Conservation (phyloP, 2,113 vertebrate genomes). For the Eulemur macaco region DNA sequence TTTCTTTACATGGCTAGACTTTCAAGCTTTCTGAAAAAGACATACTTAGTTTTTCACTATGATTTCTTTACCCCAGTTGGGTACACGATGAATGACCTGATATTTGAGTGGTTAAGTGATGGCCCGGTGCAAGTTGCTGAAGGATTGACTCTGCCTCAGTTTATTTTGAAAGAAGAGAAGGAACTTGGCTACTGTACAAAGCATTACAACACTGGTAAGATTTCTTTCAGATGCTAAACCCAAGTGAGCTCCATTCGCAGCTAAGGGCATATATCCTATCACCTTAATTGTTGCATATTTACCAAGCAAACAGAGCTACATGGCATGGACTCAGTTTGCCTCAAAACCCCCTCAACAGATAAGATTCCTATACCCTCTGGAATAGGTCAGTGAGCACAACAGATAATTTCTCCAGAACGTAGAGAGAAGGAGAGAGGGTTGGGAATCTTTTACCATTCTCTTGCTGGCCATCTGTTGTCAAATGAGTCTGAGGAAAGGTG, state of each 20-base stretch:
- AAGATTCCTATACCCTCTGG: neutral
- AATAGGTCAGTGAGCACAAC: neutral
- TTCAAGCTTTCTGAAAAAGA: slow-evolving; percentile 17
- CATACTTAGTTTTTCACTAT: slow-evolving; percentile 26
- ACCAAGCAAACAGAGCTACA: neutral
- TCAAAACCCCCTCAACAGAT: neutral
- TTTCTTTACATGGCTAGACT: slow-evolving; percentile 12
- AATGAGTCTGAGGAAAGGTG: neutral
- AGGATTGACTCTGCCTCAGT: slow-evolving; percentile 96
- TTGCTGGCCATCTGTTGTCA: neutral
- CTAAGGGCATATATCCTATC: neutral
- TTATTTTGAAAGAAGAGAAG: slow-evolving; percentile 97
- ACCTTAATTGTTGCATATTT: neutral
- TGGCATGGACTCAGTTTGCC: neutral
- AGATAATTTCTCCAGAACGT: neutral
- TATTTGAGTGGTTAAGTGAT: slow-evolving; percentile 97
- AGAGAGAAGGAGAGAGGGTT: neutral
- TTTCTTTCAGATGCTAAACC: neutral
- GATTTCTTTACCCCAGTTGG: slow-evolving; percentile 89
- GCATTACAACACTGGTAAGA: slow-evolving; percentile 97
- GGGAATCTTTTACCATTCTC: neutral
- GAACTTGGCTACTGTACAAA: slow-evolving; percentile 99
- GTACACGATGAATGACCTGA: slow-evolving; percentile 99
- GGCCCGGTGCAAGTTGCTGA: slow-evolving; percentile 97
- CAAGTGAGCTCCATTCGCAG: neutral